Percentiles rank a stretch among this genome's conserved stretches.
phyloP scores from a whole-genome alignment of 2,113 vertebrate species.

The Crocuta crocuta region DNA sequence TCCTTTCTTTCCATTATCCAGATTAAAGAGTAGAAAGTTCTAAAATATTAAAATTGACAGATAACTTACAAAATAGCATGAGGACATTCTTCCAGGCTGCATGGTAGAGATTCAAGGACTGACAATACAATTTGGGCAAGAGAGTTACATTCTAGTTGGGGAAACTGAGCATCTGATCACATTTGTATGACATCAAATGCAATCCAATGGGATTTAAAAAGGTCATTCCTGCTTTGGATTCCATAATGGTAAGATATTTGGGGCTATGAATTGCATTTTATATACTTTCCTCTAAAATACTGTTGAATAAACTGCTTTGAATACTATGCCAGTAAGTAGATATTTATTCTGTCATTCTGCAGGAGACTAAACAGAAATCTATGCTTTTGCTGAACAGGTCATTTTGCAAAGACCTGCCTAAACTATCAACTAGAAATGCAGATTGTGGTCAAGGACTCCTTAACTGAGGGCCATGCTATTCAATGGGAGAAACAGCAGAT shows the following conservation, averaged over 20 bases:
- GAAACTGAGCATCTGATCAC: not conserved
- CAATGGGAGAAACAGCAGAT: not conserved
- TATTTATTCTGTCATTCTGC: slow-evolving; percentile 29
- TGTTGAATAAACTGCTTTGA: slow-evolving; percentile 23
- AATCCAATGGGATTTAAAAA: not conserved
- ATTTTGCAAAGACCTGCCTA: slow-evolving; percentile 52
- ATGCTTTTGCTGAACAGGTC: slow-evolving; percentile 4
- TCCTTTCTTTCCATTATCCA: not conserved
- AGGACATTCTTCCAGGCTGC: not conserved
- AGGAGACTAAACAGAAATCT: not conserved
- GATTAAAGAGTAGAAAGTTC: not conserved
- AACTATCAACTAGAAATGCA: slow-evolving; percentile 41
- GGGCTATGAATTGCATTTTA: not conserved
- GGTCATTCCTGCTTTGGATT: not conserved
- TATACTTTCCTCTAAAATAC: not conserved
- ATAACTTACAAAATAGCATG: not conserved
- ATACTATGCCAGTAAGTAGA: not conserved
- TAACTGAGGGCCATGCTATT: not conserved
- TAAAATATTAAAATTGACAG: not conserved
- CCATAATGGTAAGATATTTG: not conserved
- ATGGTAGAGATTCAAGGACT: not conserved
- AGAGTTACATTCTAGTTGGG: not conserved
- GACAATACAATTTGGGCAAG: no score
- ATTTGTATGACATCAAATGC: not conserved
- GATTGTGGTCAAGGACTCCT: slow-evolving; percentile 37